phyloP scores from a whole-genome alignment of 2,888 invertebrate species.

The Sinodicranocentrus sp. region DNA sequence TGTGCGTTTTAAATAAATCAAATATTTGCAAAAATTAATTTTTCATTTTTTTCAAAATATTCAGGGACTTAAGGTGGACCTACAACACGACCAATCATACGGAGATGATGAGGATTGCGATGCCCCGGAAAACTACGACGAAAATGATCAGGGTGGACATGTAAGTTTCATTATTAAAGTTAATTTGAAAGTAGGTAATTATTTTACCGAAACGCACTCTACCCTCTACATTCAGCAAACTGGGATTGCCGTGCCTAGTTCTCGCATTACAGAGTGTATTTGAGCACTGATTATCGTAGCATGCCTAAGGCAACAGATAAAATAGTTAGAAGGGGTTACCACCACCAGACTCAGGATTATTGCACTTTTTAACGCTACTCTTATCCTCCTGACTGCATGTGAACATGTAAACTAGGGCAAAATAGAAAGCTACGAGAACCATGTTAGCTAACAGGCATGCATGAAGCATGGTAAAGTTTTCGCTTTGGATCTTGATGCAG shows the following conservation, averaged over 20 bases:
- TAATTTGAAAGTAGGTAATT: constrained; percentile 6
- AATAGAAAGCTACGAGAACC: constrained; percentile 72
- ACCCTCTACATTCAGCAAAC: too few relatives aligned
- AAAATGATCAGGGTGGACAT: constrained; percentile 71
- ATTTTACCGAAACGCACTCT: background rate
- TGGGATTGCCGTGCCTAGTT: too few relatives aligned
- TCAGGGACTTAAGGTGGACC: constrained; percentile 63
- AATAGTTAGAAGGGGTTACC: constrained; percentile 29
- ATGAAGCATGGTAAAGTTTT: constrained; percentile 68
- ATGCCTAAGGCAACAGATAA: constrained; percentile 33
- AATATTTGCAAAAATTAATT: too few relatives aligned
- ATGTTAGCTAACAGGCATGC: constrained; percentile 63
- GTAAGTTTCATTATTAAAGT: constrained; percentile 44
- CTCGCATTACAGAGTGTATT: background rate
- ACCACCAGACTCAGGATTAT: constrained; percentile 38
- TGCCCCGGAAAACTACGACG: constrained; percentile 73
- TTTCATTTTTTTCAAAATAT: constrained; percentile 2
- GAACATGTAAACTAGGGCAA: constrained; percentile 73
- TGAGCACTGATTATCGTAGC: constrained; percentile 38
- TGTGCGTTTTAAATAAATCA: background rate
- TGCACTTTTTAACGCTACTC: constrained; percentile 49
- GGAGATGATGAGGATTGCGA: constrained; percentile 75
- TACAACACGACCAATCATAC: constrained; percentile 63
- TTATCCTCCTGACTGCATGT: constrained; percentile 59
- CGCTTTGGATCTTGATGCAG: constrained; percentile 55